phyloP scores from a whole-genome alignment of 1,140 invertebrate species.

The Belonocnema kinseyi region DNA sequence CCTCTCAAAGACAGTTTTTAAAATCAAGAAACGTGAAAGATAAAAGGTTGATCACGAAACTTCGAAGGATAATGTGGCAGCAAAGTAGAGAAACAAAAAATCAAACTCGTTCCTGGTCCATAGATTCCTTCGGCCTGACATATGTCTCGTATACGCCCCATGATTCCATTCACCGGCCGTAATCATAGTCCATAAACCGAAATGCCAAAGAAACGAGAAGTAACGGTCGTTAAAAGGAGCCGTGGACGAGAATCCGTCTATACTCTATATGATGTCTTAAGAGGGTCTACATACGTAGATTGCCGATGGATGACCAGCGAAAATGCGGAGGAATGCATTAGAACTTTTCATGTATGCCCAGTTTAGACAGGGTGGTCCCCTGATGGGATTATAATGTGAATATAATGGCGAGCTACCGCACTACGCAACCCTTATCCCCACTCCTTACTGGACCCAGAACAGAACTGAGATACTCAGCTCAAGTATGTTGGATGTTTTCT shows the following conservation, averaged over 20 bases:
- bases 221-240: background rate
- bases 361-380: slow-evolving; percentile 60
- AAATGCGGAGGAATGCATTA: slow-evolving; percentile 13
- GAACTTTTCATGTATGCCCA: slow-evolving; percentile 53
- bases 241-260: background rate
- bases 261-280: background rate
- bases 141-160: slow-evolving; percentile 19
- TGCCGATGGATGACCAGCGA: background rate
- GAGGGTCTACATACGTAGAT: background rate
- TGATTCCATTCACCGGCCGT: slow-evolving; percentile 19
- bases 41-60: background rate
- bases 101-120: slow-evolving; percentile 7
- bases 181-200: slow-evolving; percentile 24
- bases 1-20: background rate
- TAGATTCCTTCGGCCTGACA: slow-evolving; percentile 22
- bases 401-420: slow-evolving; percentile 69
- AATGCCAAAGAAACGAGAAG: slow-evolving; percentile 14
- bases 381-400: slow-evolving; percentile 73
- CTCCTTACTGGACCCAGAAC: background rate
- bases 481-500: background rate
- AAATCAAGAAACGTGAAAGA: background rate
- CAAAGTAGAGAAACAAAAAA: background rate
- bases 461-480: slow-evolving; percentile 5
- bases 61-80: slow-evolving; percentile 11
- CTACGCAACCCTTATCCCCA: slow-evolving; percentile 58